A percentile compares a stretch with the other conserved stretches of the same genome.
phyloP scores from a whole-genome alignment of 2,113 vertebrate species.

The Electrona antarctica region DNA sequence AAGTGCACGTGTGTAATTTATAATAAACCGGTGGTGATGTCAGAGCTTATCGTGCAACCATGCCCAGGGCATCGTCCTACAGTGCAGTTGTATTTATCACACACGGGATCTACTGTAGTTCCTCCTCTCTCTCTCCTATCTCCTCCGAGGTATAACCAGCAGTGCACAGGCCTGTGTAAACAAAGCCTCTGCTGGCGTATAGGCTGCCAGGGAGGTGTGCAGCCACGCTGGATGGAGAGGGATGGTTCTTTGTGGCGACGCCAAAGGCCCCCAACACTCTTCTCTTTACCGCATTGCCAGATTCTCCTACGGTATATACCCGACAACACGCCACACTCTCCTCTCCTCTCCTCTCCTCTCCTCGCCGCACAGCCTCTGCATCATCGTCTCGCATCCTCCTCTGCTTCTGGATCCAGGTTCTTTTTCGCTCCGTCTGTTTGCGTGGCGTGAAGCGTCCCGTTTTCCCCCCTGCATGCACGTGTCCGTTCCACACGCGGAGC shows the following conservation, averaged over 20 bases:
- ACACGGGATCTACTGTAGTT: background rate
- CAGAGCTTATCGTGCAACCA: too few relatives aligned
- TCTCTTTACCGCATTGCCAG: slow-evolving; percentile 67
- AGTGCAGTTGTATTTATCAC: slow-evolving; percentile 31
- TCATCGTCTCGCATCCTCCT: too few relatives aligned
- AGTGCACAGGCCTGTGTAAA: slow-evolving; percentile 40
- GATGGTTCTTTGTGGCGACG: slow-evolving; percentile 70
- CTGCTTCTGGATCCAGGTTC: slow-evolving; percentile 52
- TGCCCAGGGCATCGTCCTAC: background rate
- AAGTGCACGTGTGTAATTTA: too few relatives aligned
- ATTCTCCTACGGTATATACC: slow-evolving; percentile 47
- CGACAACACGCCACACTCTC: slow-evolving; percentile 37
- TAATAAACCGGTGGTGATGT: too few relatives aligned
- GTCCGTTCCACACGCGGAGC: too few relatives aligned
- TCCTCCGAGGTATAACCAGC: slow-evolving; percentile 35
- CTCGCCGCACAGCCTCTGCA: background rate
- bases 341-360: slow-evolving; percentile 21
- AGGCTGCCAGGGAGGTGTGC: slow-evolving; percentile 63
- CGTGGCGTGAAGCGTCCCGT: slow-evolving; percentile 23
- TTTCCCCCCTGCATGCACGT: too few relatives aligned
- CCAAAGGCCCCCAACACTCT: slow-evolving; percentile 67
- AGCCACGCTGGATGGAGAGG: slow-evolving; percentile 56
- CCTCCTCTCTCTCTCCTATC: background rate
- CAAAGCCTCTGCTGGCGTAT: slow-evolving; percentile 56
- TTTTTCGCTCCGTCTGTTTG: slow-evolving; percentile 13